Base-by-base conservation (phyloP, 2,113 vertebrate genomes). In the Zosterops lateralis region DNA sequence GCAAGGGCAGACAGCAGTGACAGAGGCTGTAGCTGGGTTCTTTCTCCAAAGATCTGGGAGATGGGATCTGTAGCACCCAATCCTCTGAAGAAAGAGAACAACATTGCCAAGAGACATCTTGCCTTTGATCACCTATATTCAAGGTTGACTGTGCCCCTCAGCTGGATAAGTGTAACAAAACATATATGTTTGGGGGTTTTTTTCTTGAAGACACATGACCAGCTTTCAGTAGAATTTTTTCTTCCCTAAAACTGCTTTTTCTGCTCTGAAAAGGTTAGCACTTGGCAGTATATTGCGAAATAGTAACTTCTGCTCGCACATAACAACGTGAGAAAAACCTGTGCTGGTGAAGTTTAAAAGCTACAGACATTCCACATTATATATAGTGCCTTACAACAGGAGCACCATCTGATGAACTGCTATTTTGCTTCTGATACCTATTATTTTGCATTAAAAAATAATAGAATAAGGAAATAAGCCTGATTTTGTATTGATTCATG, bases 171-270 rank as follows among this genome's bases (percentile, higher is more conserved):
- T 73, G 19, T 44, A 71, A 64, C 10, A 7, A 82, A 82, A 65
- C 32, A n/a, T 0, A 0, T 12, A 22, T 3, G 3, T 38, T 38
- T 38, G 38, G 38, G 38, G 38, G 25, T 28, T 61, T 38, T 42
- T 54, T 14, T 22, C 14, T 80, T 34, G 25, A 70, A 90, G 47
- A 21, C 38, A 78, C 12, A 31, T 18, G 8, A 28, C 4, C 9
- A 24, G 4, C 10, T 79, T 93, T 72, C 48, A 38, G 72, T 25
- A 56, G 17, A 10, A 61, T 42, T 71, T 91, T 72, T 42, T 28
- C 66, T 87, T 78, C 40, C 50, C 25, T 57, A 34, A 42, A 66
- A 42, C 20, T 68, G 28, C 7, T 14, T 76, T 76, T 92, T n/a
- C n/a, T 74, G 36, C 24, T 38, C 72, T 57, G 9, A 2, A 89